These are phyloP conservation scores for Shargacucullia verbasci DNA, from an alignment of 2,888 invertebrate species.

Conservation along the genomic window DNA sequence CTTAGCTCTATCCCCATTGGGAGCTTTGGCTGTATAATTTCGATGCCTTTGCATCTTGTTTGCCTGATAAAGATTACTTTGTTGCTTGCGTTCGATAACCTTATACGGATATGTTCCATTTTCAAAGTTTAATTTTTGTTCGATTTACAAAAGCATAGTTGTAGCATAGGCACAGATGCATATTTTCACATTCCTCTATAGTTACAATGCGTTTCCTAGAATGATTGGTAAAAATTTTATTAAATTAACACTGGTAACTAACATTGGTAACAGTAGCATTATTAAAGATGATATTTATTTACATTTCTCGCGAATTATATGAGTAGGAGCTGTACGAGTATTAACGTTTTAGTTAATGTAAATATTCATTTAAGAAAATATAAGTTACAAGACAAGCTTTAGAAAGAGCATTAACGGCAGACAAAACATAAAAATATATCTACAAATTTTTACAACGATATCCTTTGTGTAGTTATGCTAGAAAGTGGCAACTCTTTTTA, in stretches of 20 bases:
- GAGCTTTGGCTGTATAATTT: conserved; percentile 66
- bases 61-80: conserved; percentile 59
- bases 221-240: conserved; percentile 24
- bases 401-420: too few relatives aligned
- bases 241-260: conserved; percentile 36
- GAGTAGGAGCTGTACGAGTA: conserved; percentile 6
- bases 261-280: conserved; percentile 15
- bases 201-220: conserved; percentile 18
- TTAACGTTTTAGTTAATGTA: background rate
- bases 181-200: conserved; percentile 21
- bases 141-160: background rate
- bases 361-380: too few relatives aligned
- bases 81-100: conserved; percentile 56
- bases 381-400: too few relatives aligned
- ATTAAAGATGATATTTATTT: conserved; percentile 29
- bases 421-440: too few relatives aligned
- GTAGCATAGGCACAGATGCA: background rate
- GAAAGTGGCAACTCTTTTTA: too few relatives aligned
- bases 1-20: conserved; percentile 71
- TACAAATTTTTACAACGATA: too few relatives aligned
- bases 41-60: conserved; percentile 64
- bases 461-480: too few relatives aligned
- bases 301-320: conserved; percentile 23
- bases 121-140: background rate
- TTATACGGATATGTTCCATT: conserved; percentile 22